Conservation (phyloP, 2,797 vertebrate genomes). For the Sebastes baramenuke region DNA sequence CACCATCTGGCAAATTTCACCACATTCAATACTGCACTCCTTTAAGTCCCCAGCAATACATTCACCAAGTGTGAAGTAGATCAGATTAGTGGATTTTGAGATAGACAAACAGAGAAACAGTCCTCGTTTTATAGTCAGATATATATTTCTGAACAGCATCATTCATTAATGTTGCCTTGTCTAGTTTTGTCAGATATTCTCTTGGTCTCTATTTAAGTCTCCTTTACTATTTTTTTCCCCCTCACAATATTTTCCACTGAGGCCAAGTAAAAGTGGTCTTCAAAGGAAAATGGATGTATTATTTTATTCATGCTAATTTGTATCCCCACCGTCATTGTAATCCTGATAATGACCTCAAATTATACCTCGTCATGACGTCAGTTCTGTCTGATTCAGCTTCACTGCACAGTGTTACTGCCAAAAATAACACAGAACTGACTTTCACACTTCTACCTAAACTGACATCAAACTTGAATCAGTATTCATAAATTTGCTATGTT, state of each 20-base stretch:
- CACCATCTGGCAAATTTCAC: no score
- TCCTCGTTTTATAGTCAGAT: background rate
- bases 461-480: constrained; percentile 8
- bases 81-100: no score
- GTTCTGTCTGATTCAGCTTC: background rate
- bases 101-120: no score
- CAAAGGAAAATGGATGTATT: background rate
- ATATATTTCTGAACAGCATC: background rate
- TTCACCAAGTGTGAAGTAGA: no score
- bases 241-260: background rate
- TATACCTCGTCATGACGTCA: background rate
- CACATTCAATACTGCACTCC: no score
- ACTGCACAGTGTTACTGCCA: background rate
- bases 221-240: background rate
- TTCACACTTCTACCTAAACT: background rate
- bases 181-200: background rate
- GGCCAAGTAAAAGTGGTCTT: background rate
- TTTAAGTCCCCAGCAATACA: no score
- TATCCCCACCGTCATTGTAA: background rate
- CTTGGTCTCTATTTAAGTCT: background rate
- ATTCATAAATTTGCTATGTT: constrained; percentile 16
- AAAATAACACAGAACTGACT: background rate
- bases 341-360: background rate
- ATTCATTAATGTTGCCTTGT: background rate
- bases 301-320: background rate